Base-by-base conservation (phyloP, 2,113 vertebrate species). In the Anolis sagrei region DNA sequence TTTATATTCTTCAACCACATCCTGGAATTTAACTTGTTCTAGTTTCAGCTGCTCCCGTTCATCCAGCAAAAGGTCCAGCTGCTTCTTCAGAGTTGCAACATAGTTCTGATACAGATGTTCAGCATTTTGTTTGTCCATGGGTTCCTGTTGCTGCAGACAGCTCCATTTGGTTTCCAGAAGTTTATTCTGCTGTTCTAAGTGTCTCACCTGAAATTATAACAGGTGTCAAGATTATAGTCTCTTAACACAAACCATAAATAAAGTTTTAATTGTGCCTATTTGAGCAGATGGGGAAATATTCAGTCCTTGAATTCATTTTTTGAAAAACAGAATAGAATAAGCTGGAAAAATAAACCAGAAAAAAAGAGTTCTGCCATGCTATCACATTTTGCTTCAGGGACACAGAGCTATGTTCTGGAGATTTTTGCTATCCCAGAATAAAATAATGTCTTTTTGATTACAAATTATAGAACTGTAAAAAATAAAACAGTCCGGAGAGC, bases 1-100 rank as follows among this genome's bases (percentile, higher is more conserved):
- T 95, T 97, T 98, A 93, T 97, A 97, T 90, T 97, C 97, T 87
- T 97, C 97, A 76, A 97, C 97, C 61, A 94, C 18, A 72, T 92
- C 93, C 83, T 98, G 97, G 96, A 97, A 97, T 94, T 96, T 97
- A 79, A 54, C 95, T 88, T 97, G 95, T 70, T 98, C 97, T 86
- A 92, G 89, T 36, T 97, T 96, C 93, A 97, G 92, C 92, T 96
- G 97, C 27, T 90, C 25, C 85, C 97, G 96, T 93, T 97, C 97
- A 6, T 96, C 96, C 72, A 90, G 5, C 96, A 77, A 97, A 88
- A 0, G 92, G 89, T 97, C 96, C 0, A 97, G 94, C 89, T 97
- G 97, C 81, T 95, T 95, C 87, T 95, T 96, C 92, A 97, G 95
- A 93, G 96, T 95, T n/a, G 91, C 16, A 10, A 96, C 96, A 95